Evolutionary conservation across 2,113 vertebrate genomes (phyloP), one percentile per base, ranked within the genome.

Genomic region (Thomomys bottae): DNA sequence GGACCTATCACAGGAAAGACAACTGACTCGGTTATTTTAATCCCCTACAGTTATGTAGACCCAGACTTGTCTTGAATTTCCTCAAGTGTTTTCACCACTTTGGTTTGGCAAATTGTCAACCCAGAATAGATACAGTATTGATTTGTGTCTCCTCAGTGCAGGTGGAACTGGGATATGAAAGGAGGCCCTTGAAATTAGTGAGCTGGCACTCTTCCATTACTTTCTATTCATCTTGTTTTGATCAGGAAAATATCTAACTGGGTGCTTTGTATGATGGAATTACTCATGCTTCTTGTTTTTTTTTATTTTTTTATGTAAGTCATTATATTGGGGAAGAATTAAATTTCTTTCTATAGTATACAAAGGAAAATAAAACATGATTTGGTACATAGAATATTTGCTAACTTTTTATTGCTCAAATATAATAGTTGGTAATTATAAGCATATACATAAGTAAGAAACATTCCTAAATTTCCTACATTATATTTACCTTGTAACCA

Each of bases 41-140:
- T 84, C 83, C 70, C 9, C 57, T 73, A 32, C 23, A 23, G 45
- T 68, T 64, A 1, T 66, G 85, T 42, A 32, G 63, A 38, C 21
- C 59, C 28, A 87, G 85, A 14, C 84, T 86, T 88, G 76, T 68
- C 59, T 0, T 91, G 57, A 49, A 61, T 95, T 95, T 96, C 92
- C 88, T 91, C 92, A 63, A 54, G 54, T 85, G 80, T n/a, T 95
- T 94, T 92, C 87, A 85, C 72, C 91, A 94, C 0, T 34, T 87
- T 45, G 70, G 84, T 42, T 90, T 96, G 96, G 94, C 83, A 92
- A 93, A 90, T 0, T 89, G 61, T 77, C 94, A 96, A 61, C 45
- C 28, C 88, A 82, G 57, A 57, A 71, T 88, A 95, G 97, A 91
- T 88, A 75, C 88, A 57, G 82, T 92, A 92, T 96, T 96, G 95